A percentile compares a stretch with the other conserved stretches of the same genome.
Conservation (phyloP, 2,888 invertebrate species). For the Drosophila mercatorum region DNA sequence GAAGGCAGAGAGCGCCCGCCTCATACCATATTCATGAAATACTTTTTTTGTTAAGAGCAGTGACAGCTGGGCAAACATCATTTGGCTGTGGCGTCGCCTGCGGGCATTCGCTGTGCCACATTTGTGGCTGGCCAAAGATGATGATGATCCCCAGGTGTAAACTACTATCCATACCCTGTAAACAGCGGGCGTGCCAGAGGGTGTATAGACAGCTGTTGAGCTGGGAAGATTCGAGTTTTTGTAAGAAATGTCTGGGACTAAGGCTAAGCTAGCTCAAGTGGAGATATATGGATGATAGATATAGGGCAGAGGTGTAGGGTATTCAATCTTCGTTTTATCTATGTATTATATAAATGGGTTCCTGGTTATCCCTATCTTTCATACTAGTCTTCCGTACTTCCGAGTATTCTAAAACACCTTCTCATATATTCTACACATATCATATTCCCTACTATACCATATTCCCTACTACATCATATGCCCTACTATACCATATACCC, state of each 20-base stretch:
- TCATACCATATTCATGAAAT: slow-evolving; percentile 72
- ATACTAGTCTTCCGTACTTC: not conserved
- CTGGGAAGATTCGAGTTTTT: not conserved
- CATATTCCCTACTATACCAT: too few relatives aligned
- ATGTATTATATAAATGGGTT: too few relatives aligned
- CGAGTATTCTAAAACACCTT: too few relatives aligned
- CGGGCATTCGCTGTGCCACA: slow-evolving; percentile 68
- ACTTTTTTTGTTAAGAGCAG: slow-evolving; percentile 52
- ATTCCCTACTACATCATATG: too few relatives aligned
- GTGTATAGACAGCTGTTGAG: not conserved
- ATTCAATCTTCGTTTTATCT: too few relatives aligned
- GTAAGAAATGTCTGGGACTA: not conserved
- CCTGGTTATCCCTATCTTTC: not conserved
- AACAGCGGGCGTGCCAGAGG: too few relatives aligned
- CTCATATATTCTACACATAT: too few relatives aligned
- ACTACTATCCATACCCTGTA: slow-evolving; percentile 6
- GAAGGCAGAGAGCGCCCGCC: slow-evolving; percentile 16
- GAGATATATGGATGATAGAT: too few relatives aligned
- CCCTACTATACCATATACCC: too few relatives aligned
- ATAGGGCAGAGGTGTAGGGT: too few relatives aligned
- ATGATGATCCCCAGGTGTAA: slow-evolving; percentile 14
- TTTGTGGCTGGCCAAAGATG: slow-evolving; percentile 30
- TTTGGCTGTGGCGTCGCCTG: slow-evolving; percentile 33
- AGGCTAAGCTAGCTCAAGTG: not conserved
- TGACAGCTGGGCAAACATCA: slow-evolving; percentile 42